Evolutionary conservation across 2,113 vertebrate genomes (phyloP).

Genomic region (crab-eating macaque (Macaca fascicularis)): DNA sequence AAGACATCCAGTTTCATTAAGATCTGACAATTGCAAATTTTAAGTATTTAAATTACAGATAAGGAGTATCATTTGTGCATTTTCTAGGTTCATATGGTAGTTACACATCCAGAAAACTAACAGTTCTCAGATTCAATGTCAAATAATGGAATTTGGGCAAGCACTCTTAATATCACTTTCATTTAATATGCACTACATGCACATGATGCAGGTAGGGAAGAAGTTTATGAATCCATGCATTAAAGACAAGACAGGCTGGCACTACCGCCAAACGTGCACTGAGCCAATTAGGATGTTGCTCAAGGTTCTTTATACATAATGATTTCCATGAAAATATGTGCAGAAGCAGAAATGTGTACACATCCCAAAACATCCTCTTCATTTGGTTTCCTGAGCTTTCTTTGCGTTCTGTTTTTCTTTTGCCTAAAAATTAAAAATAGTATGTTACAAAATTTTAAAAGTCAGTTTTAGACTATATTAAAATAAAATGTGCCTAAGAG

Average conservation of each 20-base stretch:
- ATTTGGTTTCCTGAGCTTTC: conserved; percentile 98
- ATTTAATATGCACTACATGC: conserved; percentile 83
- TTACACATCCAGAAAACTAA: conserved; percentile 65
- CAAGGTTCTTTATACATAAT: conserved; percentile 78
- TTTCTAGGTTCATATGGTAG: conserved; percentile 56
- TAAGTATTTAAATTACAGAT: conserved; percentile 57
- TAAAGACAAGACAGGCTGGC: conserved; percentile 81
- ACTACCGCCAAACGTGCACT: conserved; percentile 80
- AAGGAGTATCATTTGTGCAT: conserved; percentile 64
- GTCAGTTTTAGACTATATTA: background rate
- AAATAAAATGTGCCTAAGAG: background rate
- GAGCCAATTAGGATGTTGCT: conserved; percentile 78
- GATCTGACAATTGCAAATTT: conserved; percentile 69
- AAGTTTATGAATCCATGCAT: conserved; percentile 80
- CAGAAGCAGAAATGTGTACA: conserved; percentile 71
- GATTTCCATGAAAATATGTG: conserved; percentile 78
- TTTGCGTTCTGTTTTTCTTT: conserved; percentile 99
- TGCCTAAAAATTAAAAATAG: conserved; percentile 86
- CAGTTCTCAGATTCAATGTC: conserved; percentile 63
- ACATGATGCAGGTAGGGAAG: conserved; percentile 79
- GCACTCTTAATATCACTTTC: conserved; percentile 73
- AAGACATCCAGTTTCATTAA: conserved; percentile 73
- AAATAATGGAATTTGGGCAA: conserved; percentile 77
- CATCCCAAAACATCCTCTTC: conserved; percentile 77
- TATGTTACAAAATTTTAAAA: conserved; percentile 32